Evolutionary conservation across 2,888 invertebrate genomes (phyloP).

Genomic region (Biston betularia): DNA sequence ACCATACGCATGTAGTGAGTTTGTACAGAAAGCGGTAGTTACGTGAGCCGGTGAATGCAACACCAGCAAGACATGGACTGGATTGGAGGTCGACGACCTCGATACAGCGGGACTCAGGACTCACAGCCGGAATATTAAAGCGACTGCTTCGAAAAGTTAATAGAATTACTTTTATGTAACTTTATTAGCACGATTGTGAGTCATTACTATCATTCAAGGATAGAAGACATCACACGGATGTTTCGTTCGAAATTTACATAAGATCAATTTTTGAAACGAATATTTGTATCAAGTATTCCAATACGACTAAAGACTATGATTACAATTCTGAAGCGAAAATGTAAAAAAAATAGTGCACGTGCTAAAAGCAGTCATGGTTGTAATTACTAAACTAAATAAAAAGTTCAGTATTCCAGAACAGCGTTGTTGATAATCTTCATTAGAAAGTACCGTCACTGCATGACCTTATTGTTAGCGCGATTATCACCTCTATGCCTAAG

Average conservation of each 20-base stretch:
- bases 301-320: neutral
- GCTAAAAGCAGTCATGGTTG: constrained; percentile 6
- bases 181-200: constrained; percentile 31
- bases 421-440: constrained; percentile 58
- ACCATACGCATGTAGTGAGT: constrained; percentile 49
- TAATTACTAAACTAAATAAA: constrained; percentile 43
- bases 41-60: constrained; percentile 80
- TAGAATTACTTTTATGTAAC: constrained; percentile 32
- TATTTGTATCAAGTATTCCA: neutral
- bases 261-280: constrained; percentile 5
- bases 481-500: constrained; percentile 69
- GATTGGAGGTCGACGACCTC: constrained; percentile 80
- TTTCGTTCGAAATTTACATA: constrained; percentile 18
- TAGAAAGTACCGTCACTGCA: constrained; percentile 69
- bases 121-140: constrained; percentile 76
- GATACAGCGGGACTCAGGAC: constrained; percentile 81
- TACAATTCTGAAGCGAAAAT: neutral
- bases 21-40: constrained; percentile 78
- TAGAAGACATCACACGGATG: constrained; percentile 6
- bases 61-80: constrained; percentile 83
- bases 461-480: constrained; percentile 73
- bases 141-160: constrained; percentile 46
- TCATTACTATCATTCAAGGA: constrained; percentile 19
- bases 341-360: neutral
- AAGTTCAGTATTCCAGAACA: constrained; percentile 54